Base-by-base conservation (phyloP, 2,113 vertebrate species). In the Mystacornis crossleyi region DNA sequence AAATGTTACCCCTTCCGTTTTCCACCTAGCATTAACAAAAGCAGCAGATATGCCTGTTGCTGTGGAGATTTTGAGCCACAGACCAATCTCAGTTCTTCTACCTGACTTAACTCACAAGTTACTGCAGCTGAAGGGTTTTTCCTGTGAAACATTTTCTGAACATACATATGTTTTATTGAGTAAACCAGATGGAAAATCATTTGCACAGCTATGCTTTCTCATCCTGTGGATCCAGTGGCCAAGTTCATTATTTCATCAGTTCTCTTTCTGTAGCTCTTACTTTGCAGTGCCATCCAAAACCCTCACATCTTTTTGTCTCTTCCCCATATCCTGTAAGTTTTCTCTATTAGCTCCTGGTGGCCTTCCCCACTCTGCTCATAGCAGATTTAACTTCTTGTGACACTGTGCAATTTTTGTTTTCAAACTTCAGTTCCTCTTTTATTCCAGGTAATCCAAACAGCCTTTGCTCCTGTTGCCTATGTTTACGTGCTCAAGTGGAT, bases 81-180 rank as follows among this genome's bases (percentile, higher is more conserved):
- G 54, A 77, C 45, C 34, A 81, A 38, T 62, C 33, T 80, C 62
- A 48, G 7, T 72, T 96, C 54, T 61, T 64, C 21, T 40, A 55
- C 50, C 86, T 84, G 92, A 95, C 84, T 91, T 93, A 58, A 67
- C 33, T 97, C 86, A 94, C 88, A 90, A 61, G 88, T 87, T 94
- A 48, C 57, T 96, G 83, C 77, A 96, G 92, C 84, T 95, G 86
- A 95, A 95, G 90, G n/a, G 43, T 82, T 96, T 96, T 97, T 75
- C 70, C 26, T 50, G 33, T 67, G 7, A 24, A 78, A 80, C 42
- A 40, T 93, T 93, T 92, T 92, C 90, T 93, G 87, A 89, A 55
- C 73, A 36, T 74, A 34, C 34, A 1, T 48, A 62, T 10, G 43
- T 91, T 97, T 96, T 90, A 61, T 25, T 47, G 21, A 89, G 90